Evolutionary conservation across 2,797 vertebrate genomes (phyloP).

Genomic region (Dallia pectoralis): DNA sequence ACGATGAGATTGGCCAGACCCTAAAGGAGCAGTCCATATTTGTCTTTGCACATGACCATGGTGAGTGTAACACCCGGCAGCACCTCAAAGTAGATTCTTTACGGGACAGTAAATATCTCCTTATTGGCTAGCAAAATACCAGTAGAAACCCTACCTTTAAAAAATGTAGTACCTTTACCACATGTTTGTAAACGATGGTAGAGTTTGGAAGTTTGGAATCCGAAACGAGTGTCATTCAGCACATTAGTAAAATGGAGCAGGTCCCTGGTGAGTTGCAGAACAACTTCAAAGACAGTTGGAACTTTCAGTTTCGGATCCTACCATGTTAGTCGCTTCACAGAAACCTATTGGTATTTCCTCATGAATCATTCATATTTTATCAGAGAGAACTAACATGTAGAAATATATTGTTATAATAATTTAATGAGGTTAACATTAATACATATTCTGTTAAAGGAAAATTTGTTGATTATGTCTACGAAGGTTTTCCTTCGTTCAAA

Average conservation of each 20-base stretch:
- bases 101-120: neutral
- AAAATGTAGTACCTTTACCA: neutral
- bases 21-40: constrained; percentile 81
- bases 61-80: constrained; percentile 73
- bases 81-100: neutral
- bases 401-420: neutral
- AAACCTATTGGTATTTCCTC: neutral
- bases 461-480: neutral
- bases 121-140: neutral
- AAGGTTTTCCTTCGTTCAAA: neutral
- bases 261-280: neutral
- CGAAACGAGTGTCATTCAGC: neutral
- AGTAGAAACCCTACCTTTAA: neutral
- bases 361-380: neutral
- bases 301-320: neutral
- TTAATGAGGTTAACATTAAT: neutral
- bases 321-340: neutral
- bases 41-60: constrained; percentile 93
- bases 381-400: neutral
- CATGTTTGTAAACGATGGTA: neutral
- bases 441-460: neutral
- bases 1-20: constrained; percentile 85
- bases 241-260: neutral
- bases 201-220: neutral
- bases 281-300: neutral